Conservation (phyloP, 2,113 vertebrate genomes). For the Chloropsis cyanopogon region DNA sequence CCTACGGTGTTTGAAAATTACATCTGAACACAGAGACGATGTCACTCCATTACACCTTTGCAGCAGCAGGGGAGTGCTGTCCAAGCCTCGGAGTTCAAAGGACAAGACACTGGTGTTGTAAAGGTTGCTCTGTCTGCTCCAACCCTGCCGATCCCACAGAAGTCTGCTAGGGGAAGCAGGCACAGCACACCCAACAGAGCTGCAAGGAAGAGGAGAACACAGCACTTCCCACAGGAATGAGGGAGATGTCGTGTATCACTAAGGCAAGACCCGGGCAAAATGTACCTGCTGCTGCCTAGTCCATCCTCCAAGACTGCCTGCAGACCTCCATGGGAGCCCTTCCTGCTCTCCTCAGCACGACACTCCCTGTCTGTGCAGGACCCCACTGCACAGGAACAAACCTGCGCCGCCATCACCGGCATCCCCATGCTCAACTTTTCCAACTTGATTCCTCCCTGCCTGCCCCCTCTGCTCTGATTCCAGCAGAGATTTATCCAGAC, state of each 20-base stretch:
- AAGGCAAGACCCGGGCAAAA: not conserved
- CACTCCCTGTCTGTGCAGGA: fast-evolving
- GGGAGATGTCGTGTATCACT: fast-evolving
- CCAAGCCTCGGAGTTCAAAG: not conserved
- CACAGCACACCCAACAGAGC: fast-evolving
- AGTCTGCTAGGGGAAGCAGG: not conserved
- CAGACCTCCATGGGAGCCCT: not conserved
- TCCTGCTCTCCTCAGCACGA: fast-evolving
- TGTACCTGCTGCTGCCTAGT: not conserved
- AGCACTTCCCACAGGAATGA: not conserved
- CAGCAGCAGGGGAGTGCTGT: not conserved
- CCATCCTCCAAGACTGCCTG: not conserved
- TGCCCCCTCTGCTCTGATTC: not conserved
- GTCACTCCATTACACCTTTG: fast-evolving
- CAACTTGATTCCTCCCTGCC: not conserved
- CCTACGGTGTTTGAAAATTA: not conserved
- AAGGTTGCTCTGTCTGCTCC: not conserved
- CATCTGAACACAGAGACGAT: not conserved
- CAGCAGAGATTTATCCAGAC: not conserved
- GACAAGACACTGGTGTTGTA: not conserved
- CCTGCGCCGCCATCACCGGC: fast-evolving
- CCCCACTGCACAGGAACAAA: fast-evolving
- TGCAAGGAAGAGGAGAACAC: not conserved
- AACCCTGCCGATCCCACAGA: not conserved
- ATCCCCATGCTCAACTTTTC: fast-evolving